phyloP scores from a whole-genome alignment of 2,888 invertebrate species.

The Sarcophaga variegata region DNA sequence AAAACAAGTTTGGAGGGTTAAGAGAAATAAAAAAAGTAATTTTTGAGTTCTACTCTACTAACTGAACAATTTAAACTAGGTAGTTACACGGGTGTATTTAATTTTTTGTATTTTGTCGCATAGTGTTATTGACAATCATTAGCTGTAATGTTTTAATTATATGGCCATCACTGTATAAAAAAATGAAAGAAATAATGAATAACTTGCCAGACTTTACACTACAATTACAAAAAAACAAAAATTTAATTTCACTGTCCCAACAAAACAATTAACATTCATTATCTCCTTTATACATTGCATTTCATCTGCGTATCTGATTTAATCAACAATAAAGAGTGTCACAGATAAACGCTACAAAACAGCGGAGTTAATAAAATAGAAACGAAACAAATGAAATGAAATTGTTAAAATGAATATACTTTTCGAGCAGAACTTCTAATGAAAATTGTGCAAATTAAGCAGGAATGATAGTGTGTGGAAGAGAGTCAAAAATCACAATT shows the following conservation, averaged over 20 bases:
- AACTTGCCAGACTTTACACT: neutral
- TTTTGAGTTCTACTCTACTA: too few relatives aligned
- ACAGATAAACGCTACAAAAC: constrained; percentile 49
- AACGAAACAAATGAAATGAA: constrained; percentile 7
- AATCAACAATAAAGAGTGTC: constrained; percentile 62
- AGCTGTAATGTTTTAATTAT: too few relatives aligned
- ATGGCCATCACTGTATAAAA: too few relatives aligned
- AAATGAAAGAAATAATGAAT: too few relatives aligned
- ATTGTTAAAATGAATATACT: constrained; percentile 42
- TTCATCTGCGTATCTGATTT: constrained; percentile 22
- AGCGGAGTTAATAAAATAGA: constrained; percentile 62
- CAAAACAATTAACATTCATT: constrained; percentile 58
- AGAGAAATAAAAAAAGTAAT: too few relatives aligned
- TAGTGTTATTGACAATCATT: too few relatives aligned
- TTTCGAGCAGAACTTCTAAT: constrained; percentile 52
- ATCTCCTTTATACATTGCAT: neutral
- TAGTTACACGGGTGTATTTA: too few relatives aligned
- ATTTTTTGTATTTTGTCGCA: too few relatives aligned
- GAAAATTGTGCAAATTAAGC: constrained; percentile 69
- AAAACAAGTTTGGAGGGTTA: too few relatives aligned
- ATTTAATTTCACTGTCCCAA: neutral
- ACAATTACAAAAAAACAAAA: neutral
- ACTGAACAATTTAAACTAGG: too few relatives aligned
- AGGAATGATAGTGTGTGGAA: constrained; percentile 15
- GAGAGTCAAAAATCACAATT: constrained; percentile 34